These are phyloP conservation scores for Python bivittatus DNA, from an alignment of 2,113 vertebrate genomes.

Conservation along the genomic window DNA sequence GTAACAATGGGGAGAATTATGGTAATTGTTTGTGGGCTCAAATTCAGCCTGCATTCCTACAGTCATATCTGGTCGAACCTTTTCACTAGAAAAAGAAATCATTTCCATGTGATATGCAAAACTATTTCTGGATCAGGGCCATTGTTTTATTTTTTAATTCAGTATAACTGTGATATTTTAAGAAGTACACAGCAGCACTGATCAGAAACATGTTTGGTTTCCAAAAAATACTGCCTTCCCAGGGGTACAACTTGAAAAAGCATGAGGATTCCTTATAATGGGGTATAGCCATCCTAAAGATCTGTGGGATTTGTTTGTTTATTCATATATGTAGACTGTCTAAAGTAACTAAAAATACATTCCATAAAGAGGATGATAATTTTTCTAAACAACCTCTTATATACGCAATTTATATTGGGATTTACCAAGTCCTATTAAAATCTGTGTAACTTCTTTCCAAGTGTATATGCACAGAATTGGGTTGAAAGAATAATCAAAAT, in stretches of 20 bases:
- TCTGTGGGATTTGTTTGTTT: not conserved
- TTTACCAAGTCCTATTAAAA: not conserved
- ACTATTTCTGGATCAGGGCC: not conserved
- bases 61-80: not conserved
- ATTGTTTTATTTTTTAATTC: not conserved
- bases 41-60: not conserved
- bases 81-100: not conserved
- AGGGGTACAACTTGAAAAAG: not conserved
- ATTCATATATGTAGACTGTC: not conserved
- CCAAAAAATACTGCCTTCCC: not conserved
- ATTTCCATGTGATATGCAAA: not conserved
- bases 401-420: not conserved
- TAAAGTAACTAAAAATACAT: not conserved
- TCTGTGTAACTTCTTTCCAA: not conserved
- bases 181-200: not conserved
- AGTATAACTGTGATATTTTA: not conserved
- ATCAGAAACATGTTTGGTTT: not conserved
- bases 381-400: not conserved
- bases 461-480: not conserved
- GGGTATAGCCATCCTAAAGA: not conserved
- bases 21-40: not conserved
- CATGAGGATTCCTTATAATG: not conserved
- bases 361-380: not conserved
- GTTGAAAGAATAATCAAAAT: conserved; percentile 26
- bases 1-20: not conserved